Base-by-base conservation (phyloP, 2,888 invertebrate species). In the Sthenelais limicola region DNA sequence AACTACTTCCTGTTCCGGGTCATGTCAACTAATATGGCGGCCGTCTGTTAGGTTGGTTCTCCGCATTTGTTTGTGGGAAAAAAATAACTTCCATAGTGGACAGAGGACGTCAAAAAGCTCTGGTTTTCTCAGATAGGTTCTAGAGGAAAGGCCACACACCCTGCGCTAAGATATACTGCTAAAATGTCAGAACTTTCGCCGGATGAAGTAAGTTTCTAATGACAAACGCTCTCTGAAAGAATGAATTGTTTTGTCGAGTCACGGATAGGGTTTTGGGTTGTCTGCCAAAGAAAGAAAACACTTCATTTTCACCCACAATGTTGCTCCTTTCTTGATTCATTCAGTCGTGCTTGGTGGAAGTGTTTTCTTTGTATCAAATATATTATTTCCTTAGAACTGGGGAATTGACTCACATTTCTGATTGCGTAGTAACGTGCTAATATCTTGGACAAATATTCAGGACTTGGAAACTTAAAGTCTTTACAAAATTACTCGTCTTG, bases 161-260 rank as follows among this genome's bases (percentile, higher is more conserved):
- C 9, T 12, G 5, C 33, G 26, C n/a, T 26, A 32, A 82, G 89
- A 92, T n/a, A n/a, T n/a, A n/a, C n/a, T n/a, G 92, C 92, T 28
- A 73, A 71, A 92, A 94, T 94, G 94, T 93, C 93, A 90, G 94
- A 95, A 91, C 90, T 95, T 82, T 93, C 92, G 86, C 94, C 93
- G 88, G 95, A 95, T 89, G 95, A 95, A 93, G 95, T 94, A 90
- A 91, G 92, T 74, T 47, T 62, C 18, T 24, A 47, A 35, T 28
- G 32, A 33, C 35, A 62, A 43, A 62, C 62, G n/a, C n/a, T n/a
- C n/a, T n/a, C n/a, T n/a, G n/a, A n/a, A 62, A 62, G 38, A 62
- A 62, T 62, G 66, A 66, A n/a, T 66, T 15, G 67, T 30, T 67
- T 67, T 67, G 67, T 26, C 67, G 67, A 67, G 67, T 67, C 67